Evolutionary conservation across 2,797 vertebrate species (phyloP).

Genomic region (Labeo calbasu): DNA sequence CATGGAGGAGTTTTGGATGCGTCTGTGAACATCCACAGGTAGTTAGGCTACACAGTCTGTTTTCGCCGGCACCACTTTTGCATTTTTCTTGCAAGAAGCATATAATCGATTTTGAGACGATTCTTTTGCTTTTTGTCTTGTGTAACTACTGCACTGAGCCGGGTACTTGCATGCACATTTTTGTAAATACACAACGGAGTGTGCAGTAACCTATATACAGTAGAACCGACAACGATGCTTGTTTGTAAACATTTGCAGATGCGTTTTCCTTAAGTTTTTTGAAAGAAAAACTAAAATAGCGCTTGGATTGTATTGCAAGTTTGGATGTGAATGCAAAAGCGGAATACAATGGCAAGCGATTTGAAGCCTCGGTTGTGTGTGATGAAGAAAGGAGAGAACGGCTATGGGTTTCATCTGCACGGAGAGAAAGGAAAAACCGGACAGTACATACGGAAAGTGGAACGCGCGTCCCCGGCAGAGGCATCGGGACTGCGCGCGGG

Average conservation of each 20-base stretch:
- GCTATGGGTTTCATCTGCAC: slow-evolving; percentile 97
- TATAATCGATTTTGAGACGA: neutral
- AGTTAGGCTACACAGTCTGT: neutral
- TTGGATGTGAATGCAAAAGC: slow-evolving; percentile 32
- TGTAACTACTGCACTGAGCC: neutral
- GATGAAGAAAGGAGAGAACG: slow-evolving; percentile 84
- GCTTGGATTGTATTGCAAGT: slow-evolving; percentile 2
- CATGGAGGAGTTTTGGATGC: slow-evolving; percentile 12
- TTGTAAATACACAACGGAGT: neutral
- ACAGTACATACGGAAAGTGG: slow-evolving; percentile 95
- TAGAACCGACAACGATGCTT: neutral
- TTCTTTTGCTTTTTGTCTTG: neutral
- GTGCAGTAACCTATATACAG: neutral
- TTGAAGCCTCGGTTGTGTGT: slow-evolving; percentile 88
- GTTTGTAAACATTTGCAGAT: neutral
- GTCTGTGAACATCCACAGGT: slow-evolving; percentile 27
- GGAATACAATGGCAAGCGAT: slow-evolving; percentile 81
- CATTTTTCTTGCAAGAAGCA: neutral
- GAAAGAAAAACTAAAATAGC: neutral
- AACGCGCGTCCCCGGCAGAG: slow-evolving; percentile 89
- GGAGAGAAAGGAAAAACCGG: slow-evolving; percentile 96
- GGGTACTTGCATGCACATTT: neutral
- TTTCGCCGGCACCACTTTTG: neutral
- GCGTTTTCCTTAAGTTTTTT: slow-evolving; percentile 1
- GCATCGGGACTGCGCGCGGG: slow-evolving; percentile 87